Evolutionary conservation across 1,140 invertebrate species (phyloP).

Genomic region (Aphis gossypii): DNA sequence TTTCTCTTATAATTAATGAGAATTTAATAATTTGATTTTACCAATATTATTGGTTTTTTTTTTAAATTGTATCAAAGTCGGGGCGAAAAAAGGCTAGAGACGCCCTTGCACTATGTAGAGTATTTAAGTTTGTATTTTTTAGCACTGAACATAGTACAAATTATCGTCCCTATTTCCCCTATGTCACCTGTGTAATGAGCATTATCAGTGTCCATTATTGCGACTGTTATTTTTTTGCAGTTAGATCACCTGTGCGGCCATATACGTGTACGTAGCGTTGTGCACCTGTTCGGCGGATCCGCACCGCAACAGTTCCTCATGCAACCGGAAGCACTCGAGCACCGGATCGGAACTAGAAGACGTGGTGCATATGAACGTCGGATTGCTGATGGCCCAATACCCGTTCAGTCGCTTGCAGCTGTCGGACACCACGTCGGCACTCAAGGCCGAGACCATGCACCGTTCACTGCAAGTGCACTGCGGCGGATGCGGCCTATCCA

Average conservation of each 20-base stretch:
- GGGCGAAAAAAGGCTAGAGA: too few species aligned
- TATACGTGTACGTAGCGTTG: slow-evolving; percentile 68
- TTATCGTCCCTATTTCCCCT: too few species aligned
- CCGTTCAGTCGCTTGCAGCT: slow-evolving; percentile 68
- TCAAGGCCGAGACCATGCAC: slow-evolving; percentile 64
- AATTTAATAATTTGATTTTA: too few species aligned
- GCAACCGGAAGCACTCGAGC: slow-evolving; percentile 70
- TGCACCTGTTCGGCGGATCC: slow-evolving; percentile 68
- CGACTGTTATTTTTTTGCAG: too few species aligned
- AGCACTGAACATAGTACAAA: too few species aligned
- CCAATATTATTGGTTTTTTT: too few species aligned
- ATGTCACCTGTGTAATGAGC: too few species aligned
- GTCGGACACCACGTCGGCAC: slow-evolving; percentile 64
- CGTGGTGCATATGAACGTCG: slow-evolving; percentile 73
- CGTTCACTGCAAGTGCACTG: slow-evolving; percentile 69
- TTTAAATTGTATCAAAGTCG: too few species aligned
- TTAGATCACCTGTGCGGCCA: slow-evolving; percentile 66
- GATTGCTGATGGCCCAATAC: slow-evolving; percentile 71
- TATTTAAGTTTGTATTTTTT: too few species aligned
- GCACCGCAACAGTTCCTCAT: slow-evolving; percentile 67
- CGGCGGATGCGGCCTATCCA: slow-evolving; percentile 70
- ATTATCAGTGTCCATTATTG: too few species aligned
- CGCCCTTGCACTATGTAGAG: too few species aligned
- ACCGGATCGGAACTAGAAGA: slow-evolving; percentile 72
- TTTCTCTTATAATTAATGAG: too few species aligned